A percentile compares a stretch with the other conserved stretches of the same genome.
Conservation (phyloP, 2,113 vertebrate genomes). For the Lophotis ruficrista region DNA sequence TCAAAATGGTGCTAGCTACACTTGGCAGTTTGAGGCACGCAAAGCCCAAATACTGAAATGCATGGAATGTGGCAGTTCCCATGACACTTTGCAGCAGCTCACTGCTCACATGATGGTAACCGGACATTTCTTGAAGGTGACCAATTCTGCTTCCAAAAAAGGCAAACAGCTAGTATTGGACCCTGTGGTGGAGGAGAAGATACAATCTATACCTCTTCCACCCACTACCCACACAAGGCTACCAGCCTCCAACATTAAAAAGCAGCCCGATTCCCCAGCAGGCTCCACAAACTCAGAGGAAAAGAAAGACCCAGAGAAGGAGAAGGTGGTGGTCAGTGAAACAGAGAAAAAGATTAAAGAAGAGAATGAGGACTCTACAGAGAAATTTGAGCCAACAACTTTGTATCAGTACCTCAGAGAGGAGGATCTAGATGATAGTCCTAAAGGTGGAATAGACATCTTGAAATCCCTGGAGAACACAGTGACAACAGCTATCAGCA, state of each 20-base stretch:
- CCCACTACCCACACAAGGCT: slow-evolving; percentile 91
- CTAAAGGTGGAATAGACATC: slow-evolving; percentile 94
- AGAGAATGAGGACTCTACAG: slow-evolving; percentile 85
- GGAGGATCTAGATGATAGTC: slow-evolving; percentile 93
- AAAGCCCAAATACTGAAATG: slow-evolving; percentile 99
- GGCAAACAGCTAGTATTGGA: slow-evolving; percentile 96
- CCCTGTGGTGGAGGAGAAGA: slow-evolving; percentile 92
- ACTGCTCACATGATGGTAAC: slow-evolving; percentile 99
- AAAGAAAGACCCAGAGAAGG: slow-evolving; percentile 80
- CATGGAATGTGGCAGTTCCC: slow-evolving; percentile 99
- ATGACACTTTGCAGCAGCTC: slow-evolving; percentile 96
- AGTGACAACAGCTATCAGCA: slow-evolving; percentile 96
- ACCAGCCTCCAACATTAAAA: slow-evolving; percentile 83
- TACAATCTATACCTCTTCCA: slow-evolving; percentile 96
- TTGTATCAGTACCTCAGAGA: slow-evolving; percentile 94
- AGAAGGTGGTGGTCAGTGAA: slow-evolving; percentile 66
- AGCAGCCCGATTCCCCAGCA: slow-evolving; percentile 84
- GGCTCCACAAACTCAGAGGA: slow-evolving; percentile 79
- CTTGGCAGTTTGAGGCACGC: slow-evolving; percentile 98
- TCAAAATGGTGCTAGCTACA: slow-evolving; percentile 99
- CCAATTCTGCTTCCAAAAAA: slow-evolving; percentile 97
- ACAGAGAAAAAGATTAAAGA: slow-evolving; percentile 91
- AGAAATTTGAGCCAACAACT: slow-evolving; percentile 82
- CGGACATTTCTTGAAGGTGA: slow-evolving; percentile 97
- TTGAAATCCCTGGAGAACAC: slow-evolving; percentile 97